Base-by-base conservation (phyloP, 2,888 invertebrate species). In the Eretmocerus hayati region DNA sequence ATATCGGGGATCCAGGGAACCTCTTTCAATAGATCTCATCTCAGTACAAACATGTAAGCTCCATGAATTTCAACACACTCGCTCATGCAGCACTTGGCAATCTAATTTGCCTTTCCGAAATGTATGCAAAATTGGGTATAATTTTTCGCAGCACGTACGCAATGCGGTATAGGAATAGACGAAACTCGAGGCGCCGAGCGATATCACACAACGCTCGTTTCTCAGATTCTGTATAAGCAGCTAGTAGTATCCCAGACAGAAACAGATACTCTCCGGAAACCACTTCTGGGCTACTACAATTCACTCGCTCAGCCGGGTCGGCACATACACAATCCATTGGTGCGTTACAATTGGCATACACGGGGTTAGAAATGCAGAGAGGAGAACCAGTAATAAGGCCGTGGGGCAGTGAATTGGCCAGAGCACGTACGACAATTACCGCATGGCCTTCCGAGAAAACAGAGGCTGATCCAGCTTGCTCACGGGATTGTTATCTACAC, bases 401-500 rank as follows among this genome's bases (percentile, higher is more conserved):
- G 26, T 5, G 11, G 31, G 20, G 43, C 40, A 48, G 45, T 44
- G 55, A 48, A 47, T 43, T 50, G 56, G 56, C 50, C 26, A 19
- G 55, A 56, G 57, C 67, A 67, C 67, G 67, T 67, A 65, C 64
- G 59, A 60, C 67, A 65, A 64, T 67, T 66, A 67, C 63, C 59
- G 60, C 61, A 60, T 49, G 58, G 60, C 60, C 63, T 59, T 65
- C 61, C 63, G 59, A 59, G 65, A 65, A 65, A 66, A 65, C 63
- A 65, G 65, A 16, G 13, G 64, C 61, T 62, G 62, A 60, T 63
- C 58, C 66, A 62, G 63, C 63, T n/a, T n/a, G n/a, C n/a, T 42
- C 62, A 62, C 58, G 57, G 63, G 66, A 69, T 67, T 66, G 67
- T 69, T 66, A 69, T 69, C 68, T 67, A 64, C 69, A 66, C 67